Evolutionary conservation across 2,113 vertebrate genomes (phyloP), one percentile per base, ranked within the genome.

Genomic region (Desmodus rotundus): DNA sequence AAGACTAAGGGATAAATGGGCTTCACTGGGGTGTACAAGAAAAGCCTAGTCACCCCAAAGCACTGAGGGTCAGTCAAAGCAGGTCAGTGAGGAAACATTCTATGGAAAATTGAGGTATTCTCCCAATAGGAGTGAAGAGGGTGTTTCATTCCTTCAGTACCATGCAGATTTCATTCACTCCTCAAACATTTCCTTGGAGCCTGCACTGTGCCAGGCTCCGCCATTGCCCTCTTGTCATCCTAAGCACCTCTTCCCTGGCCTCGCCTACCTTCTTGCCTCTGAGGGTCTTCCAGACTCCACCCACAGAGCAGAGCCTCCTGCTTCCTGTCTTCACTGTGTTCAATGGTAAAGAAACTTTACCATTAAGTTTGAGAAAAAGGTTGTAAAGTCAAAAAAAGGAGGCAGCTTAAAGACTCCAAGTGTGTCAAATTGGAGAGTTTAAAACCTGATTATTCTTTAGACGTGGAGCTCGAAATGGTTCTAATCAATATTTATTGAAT

Each of bases 401-500:
- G 38, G 31, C 14, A 67, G 20, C 54, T 72, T 33, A 54, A 50
- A 56, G 10, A 45, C 80, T 61, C 58, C 50, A 52, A 76, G 58
- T 43, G 52, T 58, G 76, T 20, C 41, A 85, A 82, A 93, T 8
- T 74, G 36, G 65, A 88, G 72, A 82, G 26, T 93, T 96, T 74
- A 73, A 89, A 92, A 73, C 33, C 70, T 74, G 89, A 87, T 78
- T 80, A 72, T n/a, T 78, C 82, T 86, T 93, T 54, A 83, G 41
- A 74, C 7, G 22, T 0, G 16, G 54, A 19, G 33, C 50, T 89
- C 26, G 41, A 89, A 97, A 89, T 90, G 31, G 16, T 38, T 58
- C 96, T 89, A n/a, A 36, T 91, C 74, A 65, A 94, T 93, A 93
- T 88, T 94, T 83, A 97, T 74, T 87, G 96, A 94, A 91, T 83